These are phyloP conservation scores for Drosophila micromelanica DNA, from an alignment of 1,140 invertebrate species.

Conservation along the genomic window DNA sequence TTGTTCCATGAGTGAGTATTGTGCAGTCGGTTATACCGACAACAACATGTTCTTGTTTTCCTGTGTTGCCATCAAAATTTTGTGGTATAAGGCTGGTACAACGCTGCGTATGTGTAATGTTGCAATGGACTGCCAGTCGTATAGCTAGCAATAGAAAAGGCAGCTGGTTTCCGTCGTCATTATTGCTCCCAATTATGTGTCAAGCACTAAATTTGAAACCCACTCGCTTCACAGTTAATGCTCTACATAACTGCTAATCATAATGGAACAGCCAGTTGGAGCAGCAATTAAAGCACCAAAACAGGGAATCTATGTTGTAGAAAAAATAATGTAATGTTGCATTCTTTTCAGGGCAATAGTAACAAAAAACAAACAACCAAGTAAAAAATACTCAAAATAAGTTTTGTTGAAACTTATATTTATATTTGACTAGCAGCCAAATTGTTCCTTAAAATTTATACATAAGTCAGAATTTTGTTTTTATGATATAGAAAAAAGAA, in stretches of 20 bases:
- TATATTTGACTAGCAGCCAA: neutral
- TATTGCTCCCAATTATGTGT: slow-evolving; percentile 15
- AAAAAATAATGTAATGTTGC: neutral
- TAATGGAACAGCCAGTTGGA: neutral
- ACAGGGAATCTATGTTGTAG: neutral
- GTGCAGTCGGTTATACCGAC: neutral
- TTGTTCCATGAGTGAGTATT: too few relatives aligned
- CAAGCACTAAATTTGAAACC: neutral
- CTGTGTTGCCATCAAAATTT: slow-evolving; percentile 2
- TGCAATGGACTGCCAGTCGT: slow-evolving; percentile 8
- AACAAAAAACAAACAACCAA: too few relatives aligned
- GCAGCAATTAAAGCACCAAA: neutral
- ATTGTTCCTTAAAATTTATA: neutral
- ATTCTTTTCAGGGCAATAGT: neutral
- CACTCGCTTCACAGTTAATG: neutral
- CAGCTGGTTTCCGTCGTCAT: slow-evolving; percentile 10
- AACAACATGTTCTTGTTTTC: neutral
- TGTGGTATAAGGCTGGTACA: slow-evolving; percentile 38
- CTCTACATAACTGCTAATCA: neutral
- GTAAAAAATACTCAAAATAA: too few relatives aligned
- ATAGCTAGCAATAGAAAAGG: slow-evolving; percentile 6
- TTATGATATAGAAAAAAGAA: neutral
- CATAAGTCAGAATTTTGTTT: neutral
- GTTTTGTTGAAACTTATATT: too few relatives aligned
- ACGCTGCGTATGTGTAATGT: slow-evolving; percentile 60